A percentile compares a stretch with the other conserved stretches of the same genome.
These are phyloP conservation scores for Pollenia griseotomentosa DNA, from an alignment of 2,888 invertebrate genomes.

Conservation along the genomic window DNA sequence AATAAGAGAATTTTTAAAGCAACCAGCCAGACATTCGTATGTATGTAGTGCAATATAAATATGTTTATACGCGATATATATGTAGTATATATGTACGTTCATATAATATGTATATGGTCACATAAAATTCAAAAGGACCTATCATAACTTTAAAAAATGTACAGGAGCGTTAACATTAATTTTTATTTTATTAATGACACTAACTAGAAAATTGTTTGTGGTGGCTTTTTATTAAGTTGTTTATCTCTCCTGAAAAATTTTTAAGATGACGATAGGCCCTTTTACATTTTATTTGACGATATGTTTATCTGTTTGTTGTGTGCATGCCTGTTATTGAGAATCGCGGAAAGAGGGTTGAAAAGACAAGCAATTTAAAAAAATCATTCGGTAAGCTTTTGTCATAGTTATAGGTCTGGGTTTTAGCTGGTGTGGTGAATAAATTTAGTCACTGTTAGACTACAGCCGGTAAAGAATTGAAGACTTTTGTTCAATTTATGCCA, in stretches of 20 bases:
- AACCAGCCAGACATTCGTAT: constrained; percentile 51
- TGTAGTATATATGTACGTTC: not conserved
- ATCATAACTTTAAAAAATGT: too few species aligned
- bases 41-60: constrained; percentile 25
- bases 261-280: too few species aligned
- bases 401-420: constrained; percentile 59
- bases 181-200: too few species aligned
- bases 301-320: not conserved
- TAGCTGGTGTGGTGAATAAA: constrained; percentile 46
- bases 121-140: too few species aligned
- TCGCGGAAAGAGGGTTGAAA: constrained; percentile 59
- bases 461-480: constrained; percentile 23
- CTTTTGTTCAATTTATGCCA: constrained; percentile 7
- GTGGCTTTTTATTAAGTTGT: too few species aligned
- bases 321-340: constrained; percentile 24
- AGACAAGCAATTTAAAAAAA: constrained; percentile 45
- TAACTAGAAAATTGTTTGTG: too few species aligned
- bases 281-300: not conserved
- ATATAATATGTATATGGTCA: too few species aligned
- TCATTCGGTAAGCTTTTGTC: constrained; percentile 62
- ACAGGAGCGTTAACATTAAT: too few species aligned
- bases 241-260: too few species aligned
- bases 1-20: constrained; percentile 57
- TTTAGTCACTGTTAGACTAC: constrained; percentile 52
- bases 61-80: not conserved